Base-by-base conservation (phyloP, 2,113 vertebrate genomes). In the Ammodramus savannarum region DNA sequence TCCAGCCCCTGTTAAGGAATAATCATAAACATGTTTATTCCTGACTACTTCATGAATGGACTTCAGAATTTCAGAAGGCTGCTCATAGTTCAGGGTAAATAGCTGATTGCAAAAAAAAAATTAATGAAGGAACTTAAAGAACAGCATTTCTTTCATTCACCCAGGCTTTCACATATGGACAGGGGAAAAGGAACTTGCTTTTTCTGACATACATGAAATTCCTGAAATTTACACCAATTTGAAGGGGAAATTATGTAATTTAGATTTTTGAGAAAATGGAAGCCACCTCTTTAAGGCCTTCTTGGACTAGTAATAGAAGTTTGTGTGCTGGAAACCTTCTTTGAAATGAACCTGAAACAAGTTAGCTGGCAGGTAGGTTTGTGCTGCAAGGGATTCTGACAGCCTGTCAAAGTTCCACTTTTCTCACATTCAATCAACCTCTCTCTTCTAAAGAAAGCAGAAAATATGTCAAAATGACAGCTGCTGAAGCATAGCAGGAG, bases 391-490 rank as follows among this genome's bases (percentile, higher is more conserved):
- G 95, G 96, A 98, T 97, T 98, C 97, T 98, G 98, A 98, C 98
- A 98, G 96, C 92, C 97, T 98, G 98, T 98, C 98, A 98, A 97
- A 97, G 97, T 98, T 96, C 97, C 92, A 97, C 97, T 98, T 98
- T 98, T 97, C 98, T 98, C 98, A 98, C 97, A 98, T 98, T 98
- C 97, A 97, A 96, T 98, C 97, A 98, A 97, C 97, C 96, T 96
- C 97, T 97, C 96, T 98, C 96, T 98, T 98, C 96, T 97, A 98
- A 97, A 98, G 98, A 98, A 98, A 98, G 97, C 95, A 97, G 93
- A 97, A 98, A 98, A 98, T 96, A 97, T 97, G 98, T 98, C 98
- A 98, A 98, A 98, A 97, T 98, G 98, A 98, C 98, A 98, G 97
- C 97, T 97, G 97, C 96, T 5, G 85, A 97, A 95, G 93, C 79